A percentile compares a stretch with the other conserved stretches of the same genome.
phyloP scores from a whole-genome alignment of 2,113 vertebrate species.

The Phyllostomus hastatus region DNA sequence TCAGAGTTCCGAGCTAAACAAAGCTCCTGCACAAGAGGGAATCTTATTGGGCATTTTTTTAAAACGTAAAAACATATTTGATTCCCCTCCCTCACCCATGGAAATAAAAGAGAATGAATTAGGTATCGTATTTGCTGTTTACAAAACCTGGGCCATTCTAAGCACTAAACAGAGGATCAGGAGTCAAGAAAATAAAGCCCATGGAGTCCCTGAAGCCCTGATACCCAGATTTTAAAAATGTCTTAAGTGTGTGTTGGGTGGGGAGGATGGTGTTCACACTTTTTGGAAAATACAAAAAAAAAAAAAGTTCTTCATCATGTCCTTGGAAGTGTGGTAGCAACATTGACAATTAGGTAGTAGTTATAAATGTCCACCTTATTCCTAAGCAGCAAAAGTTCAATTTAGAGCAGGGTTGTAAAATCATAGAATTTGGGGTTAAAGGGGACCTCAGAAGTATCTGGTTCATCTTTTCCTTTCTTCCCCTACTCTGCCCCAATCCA shows the following conservation, averaged over 20 bases:
- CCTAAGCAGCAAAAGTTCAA: background rate
- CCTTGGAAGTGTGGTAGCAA: background rate
- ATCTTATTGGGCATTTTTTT: background rate
- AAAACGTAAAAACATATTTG: background rate
- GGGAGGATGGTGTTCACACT: background rate
- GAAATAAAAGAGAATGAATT: background rate
- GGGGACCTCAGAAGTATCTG: background rate
- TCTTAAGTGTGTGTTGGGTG: background rate
- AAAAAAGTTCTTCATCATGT: background rate
- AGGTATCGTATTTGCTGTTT: background rate
- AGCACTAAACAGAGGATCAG: background rate
- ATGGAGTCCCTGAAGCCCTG: background rate
- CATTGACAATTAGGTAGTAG: background rate
- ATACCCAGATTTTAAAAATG: background rate
- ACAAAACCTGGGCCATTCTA: background rate
- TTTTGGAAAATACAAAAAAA: background rate
- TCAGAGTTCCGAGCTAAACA: background rate
- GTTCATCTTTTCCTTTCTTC: background rate
- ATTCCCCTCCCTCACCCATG: accelerated
- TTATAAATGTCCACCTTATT: background rate
- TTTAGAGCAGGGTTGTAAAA: background rate
- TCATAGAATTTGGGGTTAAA: background rate
- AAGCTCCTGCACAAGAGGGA: background rate
- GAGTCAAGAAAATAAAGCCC: background rate
- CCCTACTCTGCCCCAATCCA: background rate